Conservation (phyloP, 2,113 vertebrate genomes). For the Axis porcinus region DNA sequence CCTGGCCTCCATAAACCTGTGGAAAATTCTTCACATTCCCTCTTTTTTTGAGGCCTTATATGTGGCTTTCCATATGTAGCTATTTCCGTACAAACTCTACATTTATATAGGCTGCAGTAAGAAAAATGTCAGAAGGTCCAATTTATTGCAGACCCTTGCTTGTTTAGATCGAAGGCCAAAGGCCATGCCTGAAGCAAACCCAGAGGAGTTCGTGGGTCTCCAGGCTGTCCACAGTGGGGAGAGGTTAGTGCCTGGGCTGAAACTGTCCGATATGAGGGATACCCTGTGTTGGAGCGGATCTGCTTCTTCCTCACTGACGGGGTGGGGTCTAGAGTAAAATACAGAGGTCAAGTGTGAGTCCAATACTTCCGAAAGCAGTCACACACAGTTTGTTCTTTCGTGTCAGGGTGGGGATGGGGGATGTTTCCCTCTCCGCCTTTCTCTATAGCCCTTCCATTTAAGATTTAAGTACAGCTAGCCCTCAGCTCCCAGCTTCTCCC, state of each 20-base stretch:
- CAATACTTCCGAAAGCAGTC: neutral
- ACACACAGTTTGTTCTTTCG: neutral
- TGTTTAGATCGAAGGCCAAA: neutral
- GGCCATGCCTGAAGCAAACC: neutral
- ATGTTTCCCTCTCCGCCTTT: accelerated
- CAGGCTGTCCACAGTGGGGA: neutral
- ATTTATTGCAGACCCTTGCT: neutral
- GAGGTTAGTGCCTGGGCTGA: neutral
- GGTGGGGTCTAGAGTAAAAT: neutral
- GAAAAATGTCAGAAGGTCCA: neutral
- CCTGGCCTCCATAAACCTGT: neutral
- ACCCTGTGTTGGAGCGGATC: neutral
- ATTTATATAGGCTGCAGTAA: neutral
- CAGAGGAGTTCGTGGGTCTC: neutral
- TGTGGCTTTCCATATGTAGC: neutral
- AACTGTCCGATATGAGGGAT: neutral
- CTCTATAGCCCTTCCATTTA: neutral
- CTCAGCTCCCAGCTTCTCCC: neutral
- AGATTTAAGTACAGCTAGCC: neutral
- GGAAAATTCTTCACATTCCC: neutral
- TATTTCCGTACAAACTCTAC: neutral
- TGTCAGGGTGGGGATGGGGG: neutral
- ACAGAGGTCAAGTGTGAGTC: neutral
- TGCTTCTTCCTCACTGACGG: neutral
- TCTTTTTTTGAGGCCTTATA: neutral